Conservation (phyloP, 2,888 invertebrate species). For the Aspidiotus rigidus region DNA sequence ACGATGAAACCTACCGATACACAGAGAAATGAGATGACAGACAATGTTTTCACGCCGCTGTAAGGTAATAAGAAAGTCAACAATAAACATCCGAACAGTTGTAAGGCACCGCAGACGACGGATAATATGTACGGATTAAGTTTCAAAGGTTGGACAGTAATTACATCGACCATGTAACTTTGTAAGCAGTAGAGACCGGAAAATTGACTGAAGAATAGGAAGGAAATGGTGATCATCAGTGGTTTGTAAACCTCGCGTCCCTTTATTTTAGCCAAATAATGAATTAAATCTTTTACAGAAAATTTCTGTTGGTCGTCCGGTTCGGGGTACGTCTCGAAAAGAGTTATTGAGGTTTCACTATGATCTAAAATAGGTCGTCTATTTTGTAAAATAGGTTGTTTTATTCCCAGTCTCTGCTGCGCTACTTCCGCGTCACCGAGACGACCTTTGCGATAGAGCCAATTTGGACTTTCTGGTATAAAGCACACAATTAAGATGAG, state of each 20-base stretch:
- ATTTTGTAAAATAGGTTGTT: conserved; percentile 35
- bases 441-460: conserved; percentile 47
- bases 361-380: neutral
- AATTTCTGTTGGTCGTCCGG: neutral
- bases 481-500: conserved; percentile 43
- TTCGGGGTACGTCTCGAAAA: too few species aligned
- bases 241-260: conserved; percentile 44
- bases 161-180: conserved; percentile 50
- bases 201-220: conserved; percentile 52
- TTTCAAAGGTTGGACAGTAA: neutral
- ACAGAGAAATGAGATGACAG: conserved; percentile 51
- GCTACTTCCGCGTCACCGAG: conserved; percentile 45
- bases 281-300: conserved; percentile 2
- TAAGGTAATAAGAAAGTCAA: conserved; percentile 40
- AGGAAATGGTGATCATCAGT: conserved; percentile 45
- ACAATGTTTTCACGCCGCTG: conserved; percentile 51
- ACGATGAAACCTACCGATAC: conserved; percentile 50
- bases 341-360: neutral
- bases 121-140: conserved; percentile 8
- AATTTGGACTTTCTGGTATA: conserved; percentile 50
- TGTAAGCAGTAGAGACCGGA: conserved; percentile 50
- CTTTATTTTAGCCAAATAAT: conserved; percentile 9
- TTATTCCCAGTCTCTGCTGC: conserved; percentile 37
- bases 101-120: conserved; percentile 11
- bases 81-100: conserved; percentile 3